Base-by-base conservation (phyloP, 2,113 vertebrate species). In the Pangasianodon gigas region DNA sequence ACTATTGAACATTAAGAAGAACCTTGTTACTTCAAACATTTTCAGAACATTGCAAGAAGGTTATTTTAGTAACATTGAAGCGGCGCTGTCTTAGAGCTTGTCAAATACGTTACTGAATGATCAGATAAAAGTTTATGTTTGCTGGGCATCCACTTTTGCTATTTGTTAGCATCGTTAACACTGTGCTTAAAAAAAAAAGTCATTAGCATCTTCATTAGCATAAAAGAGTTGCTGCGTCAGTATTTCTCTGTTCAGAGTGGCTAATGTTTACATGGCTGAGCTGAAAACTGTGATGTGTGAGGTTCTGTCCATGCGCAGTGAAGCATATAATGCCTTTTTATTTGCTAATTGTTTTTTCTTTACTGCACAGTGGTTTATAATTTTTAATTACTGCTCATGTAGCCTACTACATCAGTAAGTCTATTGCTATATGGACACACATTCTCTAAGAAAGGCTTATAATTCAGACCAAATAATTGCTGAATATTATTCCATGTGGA, bases 261-360 rank as follows among this genome's bases (percentile, higher is more conserved):
- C 74, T 88, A 83, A 41, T n/a, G 62, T 84, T 84, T 58, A n/a
- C 54, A 56, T 69, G 54, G 26, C 51, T 84, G 32, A 89, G 80
- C 37, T 62, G 74, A 74, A 71, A 67, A 54, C 87, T 69, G 13
- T 69, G 41, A 44, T 74, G 81, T 58, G 67, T 75, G 60, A 69
- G 41, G 26, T 74, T 58, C 62, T 88, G 87, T 84, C 80, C 51
- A n/a, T 88, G 87, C 56, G 62, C 80, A 82, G 14, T 84, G 52
- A 89, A 75, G 81, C 88, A 24, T 89, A 8, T 29, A 46, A 69
- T 29, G 81, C 37, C 24, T 89, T 71, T 48, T 84, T 32, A 83
- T 89, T 84, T 48, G 37, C 26, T 75, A 32, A 84, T 89, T 75
- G 81, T 84, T 89, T 71, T 54, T 54, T 56, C 67, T 52, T 74